A percentile compares a stretch with the other conserved stretches of the same genome.
Evolutionary conservation across 2,888 invertebrate species (phyloP).

Genomic region (Synergus itoensis): DNA sequence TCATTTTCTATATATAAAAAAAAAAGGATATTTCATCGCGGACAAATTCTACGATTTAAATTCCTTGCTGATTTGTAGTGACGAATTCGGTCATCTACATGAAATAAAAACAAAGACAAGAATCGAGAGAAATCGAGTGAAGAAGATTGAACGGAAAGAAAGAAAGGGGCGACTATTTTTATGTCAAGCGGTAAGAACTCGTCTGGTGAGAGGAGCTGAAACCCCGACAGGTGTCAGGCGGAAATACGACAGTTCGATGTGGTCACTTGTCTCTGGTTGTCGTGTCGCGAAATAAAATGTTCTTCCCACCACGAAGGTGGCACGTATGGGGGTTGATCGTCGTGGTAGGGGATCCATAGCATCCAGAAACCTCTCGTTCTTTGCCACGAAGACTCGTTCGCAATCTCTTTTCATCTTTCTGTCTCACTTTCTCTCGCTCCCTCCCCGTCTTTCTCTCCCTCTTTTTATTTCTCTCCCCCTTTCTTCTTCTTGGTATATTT

Average conservation of each 20-base stretch:
- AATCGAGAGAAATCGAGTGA: conserved; percentile 45
- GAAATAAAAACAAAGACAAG: background rate
- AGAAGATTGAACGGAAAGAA: conserved; percentile 33
- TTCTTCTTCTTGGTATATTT: conserved; percentile 65
- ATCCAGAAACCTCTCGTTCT: conserved; percentile 44
- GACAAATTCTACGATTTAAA: too few species aligned
- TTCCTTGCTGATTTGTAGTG: too few species aligned
- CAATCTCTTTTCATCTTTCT: conserved; percentile 41
- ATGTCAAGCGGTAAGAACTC: conserved; percentile 54
- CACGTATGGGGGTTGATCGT: conserved; percentile 41
- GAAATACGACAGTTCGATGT: conserved; percentile 71
- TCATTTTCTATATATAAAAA: too few species aligned
- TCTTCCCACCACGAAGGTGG: conserved; percentile 48
- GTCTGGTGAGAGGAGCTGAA: conserved; percentile 59
- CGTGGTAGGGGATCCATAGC: conserved; percentile 37
- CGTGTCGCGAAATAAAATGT: conserved; percentile 68
- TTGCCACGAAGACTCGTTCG: conserved; percentile 36
- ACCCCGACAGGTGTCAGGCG: conserved; percentile 68
- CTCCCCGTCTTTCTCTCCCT: conserved; percentile 9
- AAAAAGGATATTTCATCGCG: too few species aligned
- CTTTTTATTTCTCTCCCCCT: conserved; percentile 40
- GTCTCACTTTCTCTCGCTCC: conserved; percentile 49
- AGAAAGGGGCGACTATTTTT: conserved; percentile 50
- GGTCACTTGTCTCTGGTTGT: conserved; percentile 71
- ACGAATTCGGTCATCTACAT: background rate